Conservation (phyloP, 2,888 invertebrate genomes). For the Aleiodes testaceus region DNA sequence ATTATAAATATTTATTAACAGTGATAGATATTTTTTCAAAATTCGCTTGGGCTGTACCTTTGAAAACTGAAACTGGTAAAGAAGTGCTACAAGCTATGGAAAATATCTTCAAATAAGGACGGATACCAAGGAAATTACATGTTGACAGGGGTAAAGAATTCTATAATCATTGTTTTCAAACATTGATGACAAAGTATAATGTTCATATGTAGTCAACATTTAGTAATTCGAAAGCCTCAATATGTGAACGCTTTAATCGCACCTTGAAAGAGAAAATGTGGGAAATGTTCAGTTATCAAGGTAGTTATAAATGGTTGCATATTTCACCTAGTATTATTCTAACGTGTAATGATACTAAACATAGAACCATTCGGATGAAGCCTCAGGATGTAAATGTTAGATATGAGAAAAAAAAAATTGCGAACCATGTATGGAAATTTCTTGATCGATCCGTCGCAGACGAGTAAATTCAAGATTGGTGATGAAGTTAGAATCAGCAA, state of each 20-base stretch:
- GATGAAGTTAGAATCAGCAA: slow-evolving; percentile 59
- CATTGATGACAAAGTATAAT: slow-evolving; percentile 33
- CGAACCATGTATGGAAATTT: no score
- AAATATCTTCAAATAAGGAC: slow-evolving; percentile 42
- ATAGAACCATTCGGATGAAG: slow-evolving; percentile 63
- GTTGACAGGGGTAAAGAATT: slow-evolving; percentile 47
- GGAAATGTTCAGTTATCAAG: slow-evolving; percentile 10
- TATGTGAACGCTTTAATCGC: no score
- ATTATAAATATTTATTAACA: no score
- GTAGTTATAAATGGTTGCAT: slow-evolving; percentile 40
- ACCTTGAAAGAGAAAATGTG: slow-evolving; percentile 38
- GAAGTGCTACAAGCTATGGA: slow-evolving; percentile 57
- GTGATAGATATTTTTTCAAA: slow-evolving; percentile 61
- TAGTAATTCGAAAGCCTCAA: no score
- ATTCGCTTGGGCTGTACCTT: slow-evolving; percentile 65
- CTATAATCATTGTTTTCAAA: slow-evolving; percentile 43
- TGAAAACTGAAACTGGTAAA: slow-evolving; percentile 62
- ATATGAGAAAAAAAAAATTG: slow-evolving; percentile 40
- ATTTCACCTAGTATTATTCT: slow-evolving; percentile 41
- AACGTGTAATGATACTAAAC: slow-evolving; percentile 61
- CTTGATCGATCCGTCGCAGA: no score
- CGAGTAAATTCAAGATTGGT: slow-evolving; percentile 53
- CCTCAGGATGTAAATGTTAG: slow-evolving; percentile 45
- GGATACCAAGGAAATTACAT: slow-evolving; percentile 46
- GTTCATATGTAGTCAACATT: no score